Base-by-base conservation (phyloP, 1,140 invertebrate genomes). In the Drosophila lacteicornis region DNA sequence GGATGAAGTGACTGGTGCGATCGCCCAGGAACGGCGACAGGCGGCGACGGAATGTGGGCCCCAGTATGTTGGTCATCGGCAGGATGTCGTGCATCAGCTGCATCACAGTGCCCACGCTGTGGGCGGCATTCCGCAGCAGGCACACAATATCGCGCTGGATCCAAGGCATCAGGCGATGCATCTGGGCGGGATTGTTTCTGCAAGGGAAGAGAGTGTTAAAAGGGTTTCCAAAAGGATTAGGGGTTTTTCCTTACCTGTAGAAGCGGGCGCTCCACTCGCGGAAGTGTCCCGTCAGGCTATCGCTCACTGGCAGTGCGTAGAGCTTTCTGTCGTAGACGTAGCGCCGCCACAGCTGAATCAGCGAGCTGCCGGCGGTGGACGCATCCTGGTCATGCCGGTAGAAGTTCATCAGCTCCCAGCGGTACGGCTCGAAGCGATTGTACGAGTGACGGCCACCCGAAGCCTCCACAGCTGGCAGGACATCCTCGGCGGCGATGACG, bases 151-250 rank as follows among this genome's bases (percentile, higher is more conserved):
- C 98, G 65, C 98, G 94, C 86, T 96, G 96, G 2, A 99, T 93
- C 97, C 97, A 99, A 1, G 97, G 97, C 51, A 97, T 95, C 40
- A 99, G 92, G 3, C 98, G 95, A 92, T 97, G 95, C 56, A 96
- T 94, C 91, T 96, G 95, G 27, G 96, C 95, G 50, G 96, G 96
- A 93, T 98, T 97, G 83, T 94, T 94, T 87, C 96, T 96, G 88
- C 93, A 69, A 56, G 0, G 0, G 2, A 51, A 8, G 4, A n/a
- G 8, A 19, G 4, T 4, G 12, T 4, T 5, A 30, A 4, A 2
- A 2, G 19, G 22, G 46, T 11, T 13, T 9, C 8, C 4, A 3
- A 8, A 3, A 8, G 2, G 88, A 36, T 79, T 80, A 25, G 0
- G 5, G 5, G 7, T 15, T 11, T 0, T 0, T 11, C 5, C 38